Percentiles rank a stretch among this genome's conserved stretches.
Conservation (phyloP, 2,888 invertebrate genomes). For the Anagyrus pseudococci region DNA sequence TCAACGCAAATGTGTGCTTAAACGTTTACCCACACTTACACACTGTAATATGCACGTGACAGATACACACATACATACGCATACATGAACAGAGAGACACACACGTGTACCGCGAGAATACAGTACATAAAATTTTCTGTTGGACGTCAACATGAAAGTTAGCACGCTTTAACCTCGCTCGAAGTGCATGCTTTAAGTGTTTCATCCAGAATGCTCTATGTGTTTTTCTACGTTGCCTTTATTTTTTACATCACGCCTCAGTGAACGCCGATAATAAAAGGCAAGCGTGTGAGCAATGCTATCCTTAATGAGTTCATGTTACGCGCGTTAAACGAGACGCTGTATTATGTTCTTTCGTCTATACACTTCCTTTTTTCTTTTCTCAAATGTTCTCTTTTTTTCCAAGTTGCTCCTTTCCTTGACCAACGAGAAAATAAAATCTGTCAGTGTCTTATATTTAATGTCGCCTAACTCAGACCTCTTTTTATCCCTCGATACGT, state of each 20-base stretch:
- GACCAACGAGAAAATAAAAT: too few relatives aligned
- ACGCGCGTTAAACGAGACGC: slow-evolving; percentile 35
- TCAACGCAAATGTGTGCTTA: too few relatives aligned
- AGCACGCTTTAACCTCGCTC: slow-evolving; percentile 51
- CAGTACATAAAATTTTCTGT: neutral
- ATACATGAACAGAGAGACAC: neutral
- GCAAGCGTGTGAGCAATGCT: slow-evolving; percentile 36
- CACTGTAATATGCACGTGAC: too few relatives aligned
- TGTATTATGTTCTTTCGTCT: slow-evolving; percentile 33
- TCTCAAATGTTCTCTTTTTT: slow-evolving; percentile 18
- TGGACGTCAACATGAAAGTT: slow-evolving; percentile 35
- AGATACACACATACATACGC: too few relatives aligned
- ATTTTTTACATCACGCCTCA: slow-evolving; percentile 42
- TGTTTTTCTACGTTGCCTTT: slow-evolving; percentile 55
- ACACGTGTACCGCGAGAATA: neutral
- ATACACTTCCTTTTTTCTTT: slow-evolving; percentile 25
- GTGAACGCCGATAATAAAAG: slow-evolving; percentile 39
- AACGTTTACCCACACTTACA: too few relatives aligned
- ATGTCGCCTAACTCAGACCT: slow-evolving; percentile 24
- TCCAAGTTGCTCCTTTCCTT: too few relatives aligned
- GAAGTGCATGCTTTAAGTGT: slow-evolving; percentile 62
- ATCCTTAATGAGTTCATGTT: slow-evolving; percentile 45
- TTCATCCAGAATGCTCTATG: slow-evolving; percentile 60
- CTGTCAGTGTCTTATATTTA: slow-evolving; percentile 31
- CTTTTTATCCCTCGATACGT: slow-evolving; percentile 17